Evolutionary conservation across 2,888 invertebrate species (phyloP).

Genomic region (Brenthis hecate): DNA sequence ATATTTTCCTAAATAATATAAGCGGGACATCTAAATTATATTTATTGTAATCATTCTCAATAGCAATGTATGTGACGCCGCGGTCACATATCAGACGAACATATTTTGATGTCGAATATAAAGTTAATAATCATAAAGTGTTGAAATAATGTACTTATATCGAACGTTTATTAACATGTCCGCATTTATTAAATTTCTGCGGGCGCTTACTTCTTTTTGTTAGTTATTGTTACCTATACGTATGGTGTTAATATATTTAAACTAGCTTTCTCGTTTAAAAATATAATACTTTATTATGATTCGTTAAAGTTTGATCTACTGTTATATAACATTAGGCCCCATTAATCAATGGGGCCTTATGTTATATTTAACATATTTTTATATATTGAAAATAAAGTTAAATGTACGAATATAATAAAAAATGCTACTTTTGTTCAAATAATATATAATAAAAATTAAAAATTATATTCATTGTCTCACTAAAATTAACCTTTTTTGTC

Average conservation of each 20-base stretch:
- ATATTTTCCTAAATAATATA: conserved; percentile 19
- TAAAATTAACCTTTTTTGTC: no score
- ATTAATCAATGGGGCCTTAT: no score
- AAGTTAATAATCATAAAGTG: conserved; percentile 41
- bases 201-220: conserved; percentile 18
- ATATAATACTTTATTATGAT: no score
- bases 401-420: no score
- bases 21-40: conserved; percentile 28
- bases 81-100: conserved; percentile 35
- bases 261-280: background rate
- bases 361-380: no score
- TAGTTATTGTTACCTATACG: conserved; percentile 8
- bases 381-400: no score
- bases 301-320: no score
- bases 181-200: conserved; percentile 38
- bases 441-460: no score
- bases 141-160: conserved; percentile 37
- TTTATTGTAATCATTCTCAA: conserved; percentile 35
- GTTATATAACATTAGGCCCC: no score
- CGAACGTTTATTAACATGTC: conserved; percentile 33
- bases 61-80: conserved; percentile 26
- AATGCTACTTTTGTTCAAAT: no score
- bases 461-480: no score
- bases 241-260: conserved; percentile 1
- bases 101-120: conserved; percentile 34